Evolutionary conservation across 2,888 invertebrate genomes (phyloP).

Genomic region (Lasioglossum malachurum): DNA sequence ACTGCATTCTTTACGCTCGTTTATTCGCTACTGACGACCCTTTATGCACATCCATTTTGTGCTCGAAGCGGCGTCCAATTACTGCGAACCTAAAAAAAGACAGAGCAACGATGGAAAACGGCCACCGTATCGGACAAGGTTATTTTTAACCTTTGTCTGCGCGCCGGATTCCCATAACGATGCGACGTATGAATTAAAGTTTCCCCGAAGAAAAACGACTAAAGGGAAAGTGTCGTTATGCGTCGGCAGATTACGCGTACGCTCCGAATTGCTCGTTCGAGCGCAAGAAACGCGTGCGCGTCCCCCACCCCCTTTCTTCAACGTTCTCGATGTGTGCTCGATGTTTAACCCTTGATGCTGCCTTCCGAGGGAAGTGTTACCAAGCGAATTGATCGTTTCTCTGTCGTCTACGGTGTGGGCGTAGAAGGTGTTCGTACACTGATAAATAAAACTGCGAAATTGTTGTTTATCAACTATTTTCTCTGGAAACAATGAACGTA

Average conservation of each 20-base stretch:
- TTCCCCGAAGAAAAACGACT: neutral
- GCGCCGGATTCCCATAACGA: neutral
- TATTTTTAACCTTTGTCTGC: constrained; percentile 31
- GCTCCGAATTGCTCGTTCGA: neutral
- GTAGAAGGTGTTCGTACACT: too few species aligned
- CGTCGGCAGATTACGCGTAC: neutral
- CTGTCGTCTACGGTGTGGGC: neutral
- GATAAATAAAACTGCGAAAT: too few species aligned
- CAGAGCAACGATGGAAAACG: neutral
- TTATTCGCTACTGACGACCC: constrained; percentile 12
- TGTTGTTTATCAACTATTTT: too few species aligned
- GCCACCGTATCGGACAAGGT: constrained; percentile 8
- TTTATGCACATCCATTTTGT: constrained; percentile 32
- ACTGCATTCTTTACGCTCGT: constrained; percentile 33
- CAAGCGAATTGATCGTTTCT: neutral
- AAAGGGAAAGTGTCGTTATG: constrained; percentile 2
- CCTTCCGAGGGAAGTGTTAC: neutral
- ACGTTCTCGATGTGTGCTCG: neutral
- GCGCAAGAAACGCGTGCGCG: too few species aligned
- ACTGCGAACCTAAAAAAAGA: constrained; percentile 30
- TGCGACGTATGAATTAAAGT: constrained; percentile 5
- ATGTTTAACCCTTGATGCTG: neutral
- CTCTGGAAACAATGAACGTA: too few species aligned
- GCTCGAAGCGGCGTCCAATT: constrained; percentile 51
- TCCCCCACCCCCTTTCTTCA: neutral